These are phyloP conservation scores for Ameiurus melas DNA, from an alignment of 2,113 vertebrate genomes.

Conservation along the genomic window DNA sequence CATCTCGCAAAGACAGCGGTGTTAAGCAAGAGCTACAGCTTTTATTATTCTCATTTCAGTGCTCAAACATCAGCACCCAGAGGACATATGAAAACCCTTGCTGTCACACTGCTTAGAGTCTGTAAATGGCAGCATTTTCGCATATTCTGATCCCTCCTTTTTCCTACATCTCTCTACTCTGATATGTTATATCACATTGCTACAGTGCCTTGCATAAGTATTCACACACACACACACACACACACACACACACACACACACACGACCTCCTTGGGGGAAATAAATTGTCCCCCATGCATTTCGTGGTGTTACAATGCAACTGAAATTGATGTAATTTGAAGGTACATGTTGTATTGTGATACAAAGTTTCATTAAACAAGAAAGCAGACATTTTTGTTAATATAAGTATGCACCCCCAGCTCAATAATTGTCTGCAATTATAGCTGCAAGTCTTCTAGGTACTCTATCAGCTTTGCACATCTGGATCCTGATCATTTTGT, in stretches of 20 bases:
- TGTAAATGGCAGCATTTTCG: background rate
- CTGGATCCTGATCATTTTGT: background rate
- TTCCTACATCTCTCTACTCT: background rate
- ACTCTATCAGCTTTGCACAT: background rate
- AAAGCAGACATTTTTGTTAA: background rate
- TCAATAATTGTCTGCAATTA: background rate
- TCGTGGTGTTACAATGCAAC: background rate
- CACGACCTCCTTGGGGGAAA: background rate
- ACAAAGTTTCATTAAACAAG: background rate
- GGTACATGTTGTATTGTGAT: background rate
- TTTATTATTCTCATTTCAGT: constrained; percentile 17
- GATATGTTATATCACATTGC: background rate
- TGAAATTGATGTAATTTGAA: background rate
- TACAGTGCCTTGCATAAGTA: background rate
- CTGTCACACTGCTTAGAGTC: background rate
- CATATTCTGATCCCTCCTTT: background rate
- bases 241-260: too few relatives aligned
- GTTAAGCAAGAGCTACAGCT: constrained; percentile 19
- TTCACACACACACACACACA: too few relatives aligned
- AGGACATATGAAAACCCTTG: background rate
- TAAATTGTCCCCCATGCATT: background rate
- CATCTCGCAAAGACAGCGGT: background rate
- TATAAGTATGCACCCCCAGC: background rate
- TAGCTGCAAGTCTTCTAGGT: background rate
- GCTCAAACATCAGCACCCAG: constrained; percentile 10